These are phyloP conservation scores for Dromas ardeola DNA, from an alignment of 2,113 vertebrate genomes.

Conservation along the genomic window DNA sequence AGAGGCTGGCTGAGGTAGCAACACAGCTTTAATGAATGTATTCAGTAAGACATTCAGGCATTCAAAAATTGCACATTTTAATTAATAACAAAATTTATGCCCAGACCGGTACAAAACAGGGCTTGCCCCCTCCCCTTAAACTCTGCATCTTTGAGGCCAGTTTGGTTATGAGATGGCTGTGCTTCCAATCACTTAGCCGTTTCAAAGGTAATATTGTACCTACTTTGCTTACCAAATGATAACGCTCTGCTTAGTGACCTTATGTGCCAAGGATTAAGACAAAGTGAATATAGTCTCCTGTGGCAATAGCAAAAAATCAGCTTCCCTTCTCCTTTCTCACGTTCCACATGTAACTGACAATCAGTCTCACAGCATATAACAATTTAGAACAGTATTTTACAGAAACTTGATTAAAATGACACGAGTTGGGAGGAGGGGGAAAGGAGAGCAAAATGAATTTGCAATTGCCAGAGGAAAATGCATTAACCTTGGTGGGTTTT, in stretches of 20 bases:
- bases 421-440: neutral
- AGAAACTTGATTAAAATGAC: slow-evolving; percentile 43
- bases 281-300: neutral
- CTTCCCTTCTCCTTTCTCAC: slow-evolving; percentile 26
- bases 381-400: slow-evolving; percentile 13
- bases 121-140: neutral
- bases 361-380: neutral
- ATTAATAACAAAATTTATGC: neutral
- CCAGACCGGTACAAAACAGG: neutral
- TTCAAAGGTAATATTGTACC: neutral
- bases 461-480: neutral
- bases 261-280: neutral
- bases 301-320: slow-evolving; percentile 26
- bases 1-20: neutral
- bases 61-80: neutral
- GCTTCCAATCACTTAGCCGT: neutral
- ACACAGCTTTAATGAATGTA: neutral
- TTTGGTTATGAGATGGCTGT: neutral
- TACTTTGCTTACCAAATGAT: neutral
- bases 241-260: neutral
- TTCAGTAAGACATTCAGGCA: neutral
- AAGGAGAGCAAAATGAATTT: neutral
- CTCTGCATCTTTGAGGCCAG: neutral
- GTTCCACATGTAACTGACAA: neutral
- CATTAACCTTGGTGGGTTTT: neutral